A percentile compares a stretch with the other conserved stretches of the same genome.
phyloP scores from a whole-genome alignment of 2,888 invertebrate species.

The Synergus umbraculus region DNA sequence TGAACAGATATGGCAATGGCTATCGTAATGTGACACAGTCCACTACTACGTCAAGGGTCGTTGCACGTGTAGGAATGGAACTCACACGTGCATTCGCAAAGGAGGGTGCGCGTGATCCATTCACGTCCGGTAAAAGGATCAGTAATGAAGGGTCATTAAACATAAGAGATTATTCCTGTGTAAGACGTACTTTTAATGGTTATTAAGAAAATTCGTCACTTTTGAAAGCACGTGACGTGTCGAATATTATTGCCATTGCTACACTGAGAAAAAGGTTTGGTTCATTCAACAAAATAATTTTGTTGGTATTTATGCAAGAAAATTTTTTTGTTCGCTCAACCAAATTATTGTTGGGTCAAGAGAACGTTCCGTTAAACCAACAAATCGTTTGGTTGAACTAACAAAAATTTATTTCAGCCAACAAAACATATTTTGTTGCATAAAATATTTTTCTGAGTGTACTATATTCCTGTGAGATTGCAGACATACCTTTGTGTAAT shows the following conservation, averaged over 20 bases:
- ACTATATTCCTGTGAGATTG: not conserved
- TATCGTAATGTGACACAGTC: constrained; percentile 21
- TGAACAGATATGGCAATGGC: constrained; percentile 8
- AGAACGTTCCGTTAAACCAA: too few species aligned
- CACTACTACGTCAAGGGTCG: constrained; percentile 44
- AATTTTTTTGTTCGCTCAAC: too few species aligned
- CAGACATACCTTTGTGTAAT: too few species aligned
- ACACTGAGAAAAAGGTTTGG: too few species aligned
- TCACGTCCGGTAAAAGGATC: not conserved
- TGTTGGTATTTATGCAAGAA: too few species aligned
- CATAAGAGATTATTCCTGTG: not conserved
- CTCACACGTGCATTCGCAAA: not conserved
- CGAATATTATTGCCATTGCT: not conserved
- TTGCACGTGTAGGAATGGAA: constrained; percentile 25
- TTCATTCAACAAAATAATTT: too few species aligned
- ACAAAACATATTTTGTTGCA: too few species aligned
- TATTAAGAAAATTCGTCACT: not conserved
- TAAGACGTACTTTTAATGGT: not conserved
- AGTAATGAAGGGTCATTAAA: not conserved
- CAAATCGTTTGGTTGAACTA: too few species aligned
- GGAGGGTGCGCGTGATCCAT: not conserved
- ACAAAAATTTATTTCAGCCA: too few species aligned
- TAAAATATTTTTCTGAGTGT: too few species aligned
- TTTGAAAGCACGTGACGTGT: not conserved
- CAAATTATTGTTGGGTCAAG: too few species aligned